Evolutionary conservation across 2,113 vertebrate genomes (phyloP).

Genomic region (Engystomops pustulosus): DNA sequence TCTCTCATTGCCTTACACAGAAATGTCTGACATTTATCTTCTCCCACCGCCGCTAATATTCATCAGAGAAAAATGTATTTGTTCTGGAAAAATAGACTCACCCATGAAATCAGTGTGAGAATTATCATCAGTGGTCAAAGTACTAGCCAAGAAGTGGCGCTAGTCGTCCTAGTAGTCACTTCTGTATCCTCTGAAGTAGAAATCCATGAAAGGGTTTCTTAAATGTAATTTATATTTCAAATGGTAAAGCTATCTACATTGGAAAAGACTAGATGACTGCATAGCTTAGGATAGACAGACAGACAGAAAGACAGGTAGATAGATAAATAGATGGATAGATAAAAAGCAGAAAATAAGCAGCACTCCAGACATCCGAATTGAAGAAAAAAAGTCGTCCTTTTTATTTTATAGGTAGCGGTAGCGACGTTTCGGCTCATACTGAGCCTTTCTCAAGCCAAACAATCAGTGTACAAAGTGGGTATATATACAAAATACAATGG

Average conservation of each 20-base stretch:
- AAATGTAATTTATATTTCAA: too few species aligned
- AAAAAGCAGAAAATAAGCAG: too few species aligned
- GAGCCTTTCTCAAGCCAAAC: too few species aligned
- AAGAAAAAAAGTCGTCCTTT: too few species aligned
- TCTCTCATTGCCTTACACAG: slow-evolving; percentile 38
- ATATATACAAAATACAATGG: too few species aligned
- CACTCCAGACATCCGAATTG: too few species aligned
- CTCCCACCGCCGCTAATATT: slow-evolving; percentile 19
- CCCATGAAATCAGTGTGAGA: background rate
- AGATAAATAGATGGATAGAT: background rate
- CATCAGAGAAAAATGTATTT: slow-evolving; percentile 40
- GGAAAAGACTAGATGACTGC: background rate
- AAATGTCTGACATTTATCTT: slow-evolving; percentile 51
- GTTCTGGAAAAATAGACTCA: background rate
- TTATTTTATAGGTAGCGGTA: too few species aligned
- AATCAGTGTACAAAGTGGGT: too few species aligned
- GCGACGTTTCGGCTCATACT: too few species aligned
- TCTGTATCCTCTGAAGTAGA: too few species aligned
- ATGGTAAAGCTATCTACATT: background rate
- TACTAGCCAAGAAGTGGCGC: background rate
- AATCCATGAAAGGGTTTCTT: too few species aligned
- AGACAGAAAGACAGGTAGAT: background rate
- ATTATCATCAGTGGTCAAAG: background rate
- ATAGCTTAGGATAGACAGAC: background rate
- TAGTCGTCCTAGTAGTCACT: too few species aligned